Conservation (phyloP, 2,888 invertebrate species). For the Nycteola revayana region DNA sequence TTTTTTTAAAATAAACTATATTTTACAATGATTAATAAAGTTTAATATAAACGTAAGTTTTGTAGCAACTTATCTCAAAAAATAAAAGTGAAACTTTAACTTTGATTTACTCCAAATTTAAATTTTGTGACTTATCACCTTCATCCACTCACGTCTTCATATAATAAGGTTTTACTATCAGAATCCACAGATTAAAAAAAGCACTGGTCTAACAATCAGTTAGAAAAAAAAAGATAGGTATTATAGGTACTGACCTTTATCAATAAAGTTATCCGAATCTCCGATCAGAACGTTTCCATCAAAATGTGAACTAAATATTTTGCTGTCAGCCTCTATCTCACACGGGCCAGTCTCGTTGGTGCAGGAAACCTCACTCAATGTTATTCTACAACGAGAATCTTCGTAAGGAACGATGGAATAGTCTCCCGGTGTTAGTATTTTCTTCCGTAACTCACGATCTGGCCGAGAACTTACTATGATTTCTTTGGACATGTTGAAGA, state of each 20-base stretch:
- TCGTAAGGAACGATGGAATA: slow-evolving; percentile 66
- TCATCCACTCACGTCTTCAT: too few relatives aligned
- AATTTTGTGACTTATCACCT: too few relatives aligned
- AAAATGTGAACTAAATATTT: slow-evolving; percentile 57
- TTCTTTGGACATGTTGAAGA: slow-evolving; percentile 28
- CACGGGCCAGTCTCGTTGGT: slow-evolving; percentile 44
- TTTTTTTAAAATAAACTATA: too few relatives aligned
- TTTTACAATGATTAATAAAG: too few relatives aligned
- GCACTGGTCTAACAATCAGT: too few relatives aligned
- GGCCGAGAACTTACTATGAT: slow-evolving; percentile 50
- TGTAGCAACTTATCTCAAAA: too few relatives aligned
- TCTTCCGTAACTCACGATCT: slow-evolving; percentile 66
- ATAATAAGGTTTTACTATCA: too few relatives aligned
- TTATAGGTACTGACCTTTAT: slow-evolving; percentile 47
- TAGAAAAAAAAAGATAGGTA: too few relatives aligned
- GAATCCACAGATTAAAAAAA: too few relatives aligned
- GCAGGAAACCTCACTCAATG: slow-evolving; percentile 53
- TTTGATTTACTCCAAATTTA: too few relatives aligned
- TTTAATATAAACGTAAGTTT: too few relatives aligned
- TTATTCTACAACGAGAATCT: slow-evolving; percentile 66
- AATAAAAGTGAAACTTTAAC: too few relatives aligned
- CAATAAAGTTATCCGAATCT: slow-evolving; percentile 68
- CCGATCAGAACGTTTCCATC: slow-evolving; percentile 76
- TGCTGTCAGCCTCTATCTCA: slow-evolving; percentile 56
- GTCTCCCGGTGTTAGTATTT: slow-evolving; percentile 60